Evolutionary conservation across 2,888 invertebrate species (phyloP).

Genomic region (Heliothis peltigera): DNA sequence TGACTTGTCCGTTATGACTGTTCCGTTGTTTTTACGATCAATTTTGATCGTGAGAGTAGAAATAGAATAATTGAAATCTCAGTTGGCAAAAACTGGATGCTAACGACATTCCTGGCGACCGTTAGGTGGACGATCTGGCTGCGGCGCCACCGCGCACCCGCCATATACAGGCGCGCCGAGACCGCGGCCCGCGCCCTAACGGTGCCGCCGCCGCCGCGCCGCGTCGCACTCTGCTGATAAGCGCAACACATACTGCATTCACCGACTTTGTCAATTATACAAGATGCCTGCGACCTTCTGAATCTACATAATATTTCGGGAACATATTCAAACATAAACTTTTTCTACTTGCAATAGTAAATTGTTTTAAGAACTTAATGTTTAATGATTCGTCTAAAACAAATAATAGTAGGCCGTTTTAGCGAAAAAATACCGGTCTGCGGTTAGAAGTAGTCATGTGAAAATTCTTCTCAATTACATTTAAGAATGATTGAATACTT

Average conservation of each 20-base stretch:
- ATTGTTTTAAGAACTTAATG: not conserved
- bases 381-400: no score
- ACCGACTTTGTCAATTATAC: slow-evolving; percentile 67
- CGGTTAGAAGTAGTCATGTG: no score
- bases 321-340: slow-evolving; percentile 16
- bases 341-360: not conserved
- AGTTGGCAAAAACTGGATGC: slow-evolving; percentile 80
- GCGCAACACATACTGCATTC: slow-evolving; percentile 65
- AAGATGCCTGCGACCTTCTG: slow-evolving; percentile 56
- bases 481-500: slow-evolving; percentile 2
- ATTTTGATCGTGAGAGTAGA: slow-evolving; percentile 72
- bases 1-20: slow-evolving; percentile 64
- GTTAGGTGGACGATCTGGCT: slow-evolving; percentile 81
- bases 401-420: no score
- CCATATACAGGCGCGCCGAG: slow-evolving; percentile 63
- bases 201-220: slow-evolving; percentile 65
- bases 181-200: slow-evolving; percentile 71
- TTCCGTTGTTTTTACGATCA: slow-evolving; percentile 74
- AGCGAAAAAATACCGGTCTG: no score
- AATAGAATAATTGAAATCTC: slow-evolving; percentile 77
- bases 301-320: slow-evolving; percentile 38
- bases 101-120: slow-evolving; percentile 85
- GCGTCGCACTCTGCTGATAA: slow-evolving; percentile 64
- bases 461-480: no score
- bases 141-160: slow-evolving; percentile 66